A percentile compares a stretch with the other conserved stretches of the same genome.
Evolutionary conservation across 1,140 invertebrate genomes (phyloP).

Genomic region (Polypedilum pembai): DNA sequence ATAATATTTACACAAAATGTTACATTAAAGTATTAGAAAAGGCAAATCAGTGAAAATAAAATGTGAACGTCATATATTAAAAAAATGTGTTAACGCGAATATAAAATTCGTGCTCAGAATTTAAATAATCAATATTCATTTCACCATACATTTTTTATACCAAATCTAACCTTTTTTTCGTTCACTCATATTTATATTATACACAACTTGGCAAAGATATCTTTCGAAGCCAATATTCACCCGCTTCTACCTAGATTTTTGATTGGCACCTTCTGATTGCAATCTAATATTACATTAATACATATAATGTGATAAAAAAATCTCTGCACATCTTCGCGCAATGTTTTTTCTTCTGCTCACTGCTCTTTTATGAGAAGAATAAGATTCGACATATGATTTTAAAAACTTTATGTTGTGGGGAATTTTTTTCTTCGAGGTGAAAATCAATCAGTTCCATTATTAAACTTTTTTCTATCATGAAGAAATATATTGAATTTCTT

Average conservation of each 20-base stretch:
- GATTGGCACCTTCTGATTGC: constrained; percentile 20
- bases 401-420: too few species aligned
- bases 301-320: not conserved
- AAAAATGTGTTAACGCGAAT: constrained; percentile 26
- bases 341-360: too few species aligned
- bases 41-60: constrained; percentile 8
- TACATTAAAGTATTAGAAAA: not conserved
- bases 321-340: not conserved
- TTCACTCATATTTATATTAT: not conserved
- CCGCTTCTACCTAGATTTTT: not conserved
- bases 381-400: too few species aligned
- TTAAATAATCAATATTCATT: constrained; percentile 23
- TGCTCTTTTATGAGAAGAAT: too few species aligned
- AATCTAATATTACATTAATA: not conserved
- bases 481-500: too few species aligned
- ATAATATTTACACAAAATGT: not conserved
- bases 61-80: constrained; percentile 7
- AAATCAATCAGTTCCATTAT: too few species aligned
- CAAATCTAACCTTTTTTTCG: not conserved
- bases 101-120: constrained; percentile 2
- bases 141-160: not conserved
- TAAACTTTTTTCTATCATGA: too few species aligned
- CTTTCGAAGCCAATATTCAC: too few species aligned
- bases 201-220: not conserved
- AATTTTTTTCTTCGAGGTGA: too few species aligned